Evolutionary conservation across 2,888 invertebrate genomes (phyloP).

Genomic region (Hoplodrina blanda): DNA sequence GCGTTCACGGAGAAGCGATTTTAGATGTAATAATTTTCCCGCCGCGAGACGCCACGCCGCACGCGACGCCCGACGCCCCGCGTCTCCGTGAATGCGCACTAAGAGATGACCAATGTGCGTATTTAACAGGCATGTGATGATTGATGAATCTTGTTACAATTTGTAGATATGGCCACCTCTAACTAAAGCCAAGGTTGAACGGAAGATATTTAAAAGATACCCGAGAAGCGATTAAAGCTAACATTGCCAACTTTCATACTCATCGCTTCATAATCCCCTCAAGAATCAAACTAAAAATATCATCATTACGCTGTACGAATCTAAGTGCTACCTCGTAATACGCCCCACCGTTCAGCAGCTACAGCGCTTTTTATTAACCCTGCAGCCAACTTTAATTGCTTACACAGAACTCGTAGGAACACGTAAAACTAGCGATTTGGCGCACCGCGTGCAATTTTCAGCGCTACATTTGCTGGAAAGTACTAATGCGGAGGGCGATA

Average conservation of each 20-base stretch:
- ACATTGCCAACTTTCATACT: conserved; percentile 23
- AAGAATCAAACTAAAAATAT: conserved; percentile 47
- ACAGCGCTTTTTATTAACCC: conserved; percentile 61
- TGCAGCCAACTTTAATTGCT: conserved; percentile 61
- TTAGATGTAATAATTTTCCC: too few relatives aligned
- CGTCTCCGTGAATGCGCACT: too few relatives aligned
- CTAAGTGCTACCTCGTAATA: conserved; percentile 51
- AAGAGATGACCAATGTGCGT: too few relatives aligned
- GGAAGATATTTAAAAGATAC: conserved; percentile 37
- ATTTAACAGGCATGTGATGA: too few relatives aligned
- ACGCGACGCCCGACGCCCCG: too few relatives aligned
- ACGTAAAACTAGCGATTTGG: conserved; percentile 64
- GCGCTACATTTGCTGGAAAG: conserved; percentile 54
- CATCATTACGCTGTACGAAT: conserved; percentile 32
- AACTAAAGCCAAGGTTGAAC: neutral
- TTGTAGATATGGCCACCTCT: neutral
- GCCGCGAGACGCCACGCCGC: too few relatives aligned
- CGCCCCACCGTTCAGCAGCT: conserved; percentile 34
- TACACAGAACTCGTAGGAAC: conserved; percentile 52
- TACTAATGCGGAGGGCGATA: conserved; percentile 50
- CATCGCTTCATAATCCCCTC: conserved; percentile 27
- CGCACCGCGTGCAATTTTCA: conserved; percentile 58
- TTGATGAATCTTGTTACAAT: too few relatives aligned
- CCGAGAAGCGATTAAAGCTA: conserved; percentile 33
- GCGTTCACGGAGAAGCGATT: too few relatives aligned